A percentile compares a stretch with the other conserved stretches of the same genome.
phyloP scores from a whole-genome alignment of 2,797 vertebrate species.

The Mormyrops boulengeri region DNA sequence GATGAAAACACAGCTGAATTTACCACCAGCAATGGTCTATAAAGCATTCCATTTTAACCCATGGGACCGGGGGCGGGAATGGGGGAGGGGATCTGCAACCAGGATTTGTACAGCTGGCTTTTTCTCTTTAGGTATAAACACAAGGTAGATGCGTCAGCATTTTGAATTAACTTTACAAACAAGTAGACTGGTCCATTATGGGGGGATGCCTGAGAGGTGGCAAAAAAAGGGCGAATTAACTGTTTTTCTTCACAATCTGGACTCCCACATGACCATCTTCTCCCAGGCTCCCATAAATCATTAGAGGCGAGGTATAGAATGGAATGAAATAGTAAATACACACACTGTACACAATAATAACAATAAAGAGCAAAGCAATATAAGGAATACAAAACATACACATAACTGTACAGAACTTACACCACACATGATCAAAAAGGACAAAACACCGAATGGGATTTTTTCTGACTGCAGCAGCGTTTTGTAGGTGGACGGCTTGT shows the following conservation, averaged over 20 bases:
- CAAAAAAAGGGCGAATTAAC: background rate
- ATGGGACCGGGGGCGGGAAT: background rate
- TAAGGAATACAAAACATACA: background rate
- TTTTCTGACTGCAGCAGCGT: background rate
- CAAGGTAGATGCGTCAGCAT: background rate
- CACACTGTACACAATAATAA: background rate
- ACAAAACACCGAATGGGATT: background rate
- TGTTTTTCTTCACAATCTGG: background rate
- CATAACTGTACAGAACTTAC: background rate
- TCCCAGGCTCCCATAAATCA: background rate
- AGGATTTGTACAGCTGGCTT: background rate
- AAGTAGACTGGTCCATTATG: background rate
- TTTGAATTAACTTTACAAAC: background rate
- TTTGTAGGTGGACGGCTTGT: background rate
- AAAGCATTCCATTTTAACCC: background rate
- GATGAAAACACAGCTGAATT: background rate
- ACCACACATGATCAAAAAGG: background rate
- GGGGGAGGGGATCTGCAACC: background rate
- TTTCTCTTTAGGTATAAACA: background rate
- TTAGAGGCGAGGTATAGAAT: background rate
- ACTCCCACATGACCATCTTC: background rate
- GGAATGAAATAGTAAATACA: background rate
- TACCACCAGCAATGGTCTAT: background rate
- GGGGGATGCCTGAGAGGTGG: background rate
- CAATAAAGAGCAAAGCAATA: background rate